These are phyloP conservation scores for Sicus ferrugineus DNA, from an alignment of 2,888 invertebrate species.

Conservation along the genomic window DNA sequence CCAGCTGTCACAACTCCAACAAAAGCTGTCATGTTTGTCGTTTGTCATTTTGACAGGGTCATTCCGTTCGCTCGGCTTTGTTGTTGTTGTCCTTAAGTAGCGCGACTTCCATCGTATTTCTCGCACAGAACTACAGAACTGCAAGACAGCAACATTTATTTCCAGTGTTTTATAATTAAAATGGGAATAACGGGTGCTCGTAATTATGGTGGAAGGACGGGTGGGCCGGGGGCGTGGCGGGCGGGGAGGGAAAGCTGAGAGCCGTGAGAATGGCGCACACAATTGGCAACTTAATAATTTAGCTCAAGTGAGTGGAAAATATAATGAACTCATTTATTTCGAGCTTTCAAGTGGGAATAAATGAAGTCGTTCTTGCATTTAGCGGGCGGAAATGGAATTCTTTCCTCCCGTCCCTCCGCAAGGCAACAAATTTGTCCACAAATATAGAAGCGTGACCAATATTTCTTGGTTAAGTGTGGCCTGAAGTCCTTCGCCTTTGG, in stretches of 20 bases:
- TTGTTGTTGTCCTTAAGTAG: constrained; percentile 11
- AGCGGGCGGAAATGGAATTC: background rate
- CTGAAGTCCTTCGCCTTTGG: too few species aligned
- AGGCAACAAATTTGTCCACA: too few species aligned
- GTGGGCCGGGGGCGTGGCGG: background rate
- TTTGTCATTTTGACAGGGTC: constrained; percentile 35
- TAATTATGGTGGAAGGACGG: background rate
- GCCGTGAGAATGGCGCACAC: background rate
- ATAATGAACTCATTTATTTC: constrained; percentile 35
- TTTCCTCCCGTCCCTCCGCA: too few species aligned
- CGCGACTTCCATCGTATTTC: background rate
- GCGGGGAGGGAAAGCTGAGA: background rate
- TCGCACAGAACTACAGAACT: background rate
- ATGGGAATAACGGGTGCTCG: constrained; percentile 22
- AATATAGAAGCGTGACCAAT: too few species aligned
- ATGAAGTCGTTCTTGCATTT: background rate
- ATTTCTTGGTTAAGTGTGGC: too few species aligned
- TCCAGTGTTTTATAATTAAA: constrained; percentile 33
- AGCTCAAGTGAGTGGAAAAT: constrained; percentile 27
- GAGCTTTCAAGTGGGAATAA: background rate
- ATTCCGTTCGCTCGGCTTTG: background rate
- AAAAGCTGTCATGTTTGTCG: background rate
- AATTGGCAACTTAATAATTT: constrained; percentile 11
- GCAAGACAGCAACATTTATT: constrained; percentile 30
- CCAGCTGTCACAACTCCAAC: constrained; percentile 27